These are phyloP conservation scores for Baccha elongata DNA, from an alignment of 2,888 invertebrate genomes.

Conservation along the genomic window DNA sequence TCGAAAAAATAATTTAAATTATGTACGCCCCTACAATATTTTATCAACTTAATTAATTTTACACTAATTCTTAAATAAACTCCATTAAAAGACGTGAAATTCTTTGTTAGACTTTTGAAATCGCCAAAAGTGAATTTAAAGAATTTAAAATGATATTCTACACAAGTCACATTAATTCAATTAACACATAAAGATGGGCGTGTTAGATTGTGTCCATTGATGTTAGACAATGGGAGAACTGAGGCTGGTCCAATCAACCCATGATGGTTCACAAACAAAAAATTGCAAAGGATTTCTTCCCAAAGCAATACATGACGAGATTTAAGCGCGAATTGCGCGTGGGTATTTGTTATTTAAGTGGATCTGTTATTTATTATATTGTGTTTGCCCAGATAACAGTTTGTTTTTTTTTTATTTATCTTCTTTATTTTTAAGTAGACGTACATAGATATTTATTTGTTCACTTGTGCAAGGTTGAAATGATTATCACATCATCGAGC, in stretches of 20 bases:
- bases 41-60: background rate
- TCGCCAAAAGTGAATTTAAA: conserved; percentile 15
- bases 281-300: no score
- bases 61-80: conserved; percentile 9
- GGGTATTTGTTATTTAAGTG: background rate
- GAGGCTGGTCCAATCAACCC: no score
- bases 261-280: no score
- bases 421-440: no score
- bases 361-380: background rate
- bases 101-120: conserved; percentile 2
- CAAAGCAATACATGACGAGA: background rate
- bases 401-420: no score
- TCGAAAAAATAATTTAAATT: no score
- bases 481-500: no score
- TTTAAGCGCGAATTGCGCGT: background rate
- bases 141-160: conserved; percentile 14
- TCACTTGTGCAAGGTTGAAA: no score
- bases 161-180: conserved; percentile 8
- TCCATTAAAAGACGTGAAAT: conserved; percentile 8
- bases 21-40: no score
- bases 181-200: conserved; percentile 20
- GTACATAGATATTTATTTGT: no score
- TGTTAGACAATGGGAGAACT: no score
- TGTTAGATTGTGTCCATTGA: background rate
- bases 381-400: background rate